Evolutionary conservation across 2,113 vertebrate species (phyloP).

Genomic region (Clarias gariepinus): DNA sequence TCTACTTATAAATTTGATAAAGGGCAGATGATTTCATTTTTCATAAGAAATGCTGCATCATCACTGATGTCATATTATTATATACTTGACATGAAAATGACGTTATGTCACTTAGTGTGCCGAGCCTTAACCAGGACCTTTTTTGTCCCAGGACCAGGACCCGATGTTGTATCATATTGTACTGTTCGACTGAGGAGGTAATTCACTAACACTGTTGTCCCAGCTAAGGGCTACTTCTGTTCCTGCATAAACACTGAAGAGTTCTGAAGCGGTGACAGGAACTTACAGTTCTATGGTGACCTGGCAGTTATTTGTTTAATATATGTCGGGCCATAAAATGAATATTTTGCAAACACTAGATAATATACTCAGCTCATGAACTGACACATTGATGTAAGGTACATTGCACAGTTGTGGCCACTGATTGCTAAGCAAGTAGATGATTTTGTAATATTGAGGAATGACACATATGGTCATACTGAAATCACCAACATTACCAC

Average conservation of each 20-base stretch:
- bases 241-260: background rate
- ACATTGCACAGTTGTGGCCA: background rate
- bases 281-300: background rate
- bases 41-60: background rate
- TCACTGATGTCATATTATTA: background rate
- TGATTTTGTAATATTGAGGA: background rate
- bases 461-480: background rate
- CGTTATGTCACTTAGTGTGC: background rate
- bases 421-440: background rate
- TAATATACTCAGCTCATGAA: background rate
- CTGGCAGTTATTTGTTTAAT: background rate
- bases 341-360: background rate
- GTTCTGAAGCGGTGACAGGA: background rate
- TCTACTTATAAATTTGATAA: background rate
- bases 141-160: no score
- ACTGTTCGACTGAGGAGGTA: background rate
- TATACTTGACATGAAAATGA: background rate
- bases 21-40: background rate
- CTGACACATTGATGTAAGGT: background rate
- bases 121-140: background rate
- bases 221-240: background rate
- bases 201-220: background rate
- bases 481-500: no score
- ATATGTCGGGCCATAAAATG: background rate
- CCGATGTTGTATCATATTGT: background rate